Percentiles rank a stretch among this genome's conserved stretches.
Conservation (phyloP, 2,888 invertebrate species). For the Melinopterus prodromus region DNA sequence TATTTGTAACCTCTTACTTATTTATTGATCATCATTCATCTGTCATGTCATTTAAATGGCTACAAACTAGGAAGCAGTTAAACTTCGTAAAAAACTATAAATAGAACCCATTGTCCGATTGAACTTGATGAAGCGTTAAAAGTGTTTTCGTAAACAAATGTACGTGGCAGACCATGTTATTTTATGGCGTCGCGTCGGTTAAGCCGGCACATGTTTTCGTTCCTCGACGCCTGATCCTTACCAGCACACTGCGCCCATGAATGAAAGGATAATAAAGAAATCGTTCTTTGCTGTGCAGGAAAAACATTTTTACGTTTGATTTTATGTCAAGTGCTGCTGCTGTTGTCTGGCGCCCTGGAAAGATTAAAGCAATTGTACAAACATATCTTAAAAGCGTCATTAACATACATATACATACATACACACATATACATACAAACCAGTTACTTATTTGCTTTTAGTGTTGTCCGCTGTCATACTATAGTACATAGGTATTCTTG, state of each 20-base stretch:
- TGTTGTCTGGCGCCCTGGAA: not conserved
- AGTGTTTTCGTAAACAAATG: not conserved
- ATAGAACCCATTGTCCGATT: not conserved
- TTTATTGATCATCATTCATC: not conserved
- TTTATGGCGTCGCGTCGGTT: not conserved
- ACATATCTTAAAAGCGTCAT: not conserved
- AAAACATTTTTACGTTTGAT: not conserved
- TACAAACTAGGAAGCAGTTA: constrained; percentile 4
- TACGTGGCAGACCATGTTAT: not conserved
- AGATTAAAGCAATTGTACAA: not conserved
- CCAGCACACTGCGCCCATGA: not conserved
- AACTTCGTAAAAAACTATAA: not conserved
- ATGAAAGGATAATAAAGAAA: not conserved
- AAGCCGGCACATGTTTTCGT: not conserved
- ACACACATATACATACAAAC: not conserved
- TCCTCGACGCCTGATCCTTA: not conserved
- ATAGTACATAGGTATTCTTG: too few species aligned
- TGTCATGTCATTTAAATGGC: not conserved
- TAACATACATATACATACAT: not conserved
- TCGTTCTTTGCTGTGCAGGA: not conserved
- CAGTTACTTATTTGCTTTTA: too few species aligned
- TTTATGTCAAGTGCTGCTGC: not conserved
- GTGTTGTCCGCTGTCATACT: too few species aligned
- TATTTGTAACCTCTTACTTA: not conserved
- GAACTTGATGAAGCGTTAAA: not conserved